Percentiles rank a stretch among this genome's conserved stretches.
phyloP scores from a whole-genome alignment of 2,113 vertebrate genomes.

The Petaurus breviceps region DNA sequence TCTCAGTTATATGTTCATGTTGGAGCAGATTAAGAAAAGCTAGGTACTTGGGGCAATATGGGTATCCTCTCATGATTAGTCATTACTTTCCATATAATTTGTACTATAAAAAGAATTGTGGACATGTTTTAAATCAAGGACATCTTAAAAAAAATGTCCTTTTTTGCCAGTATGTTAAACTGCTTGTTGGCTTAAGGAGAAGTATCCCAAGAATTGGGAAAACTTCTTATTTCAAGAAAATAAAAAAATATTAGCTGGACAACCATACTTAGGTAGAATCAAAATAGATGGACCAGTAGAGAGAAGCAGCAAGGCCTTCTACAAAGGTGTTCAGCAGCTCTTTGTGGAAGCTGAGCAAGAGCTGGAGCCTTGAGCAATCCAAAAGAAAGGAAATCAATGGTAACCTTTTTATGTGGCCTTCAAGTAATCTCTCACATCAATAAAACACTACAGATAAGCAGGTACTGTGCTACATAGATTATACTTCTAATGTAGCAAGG shows the following conservation, averaged over 20 bases:
- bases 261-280: neutral
- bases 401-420: constrained; percentile 12
- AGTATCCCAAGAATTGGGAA: neutral
- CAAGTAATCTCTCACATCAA: constrained; percentile 5
- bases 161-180: neutral
- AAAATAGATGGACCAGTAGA: neutral
- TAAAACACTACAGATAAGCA: constrained; percentile 20
- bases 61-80: neutral
- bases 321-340: constrained; percentile 3
- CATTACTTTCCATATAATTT: neutral
- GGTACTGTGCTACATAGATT: neutral
- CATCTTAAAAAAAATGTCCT: neutral
- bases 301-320: constrained; percentile 11
- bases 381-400: constrained; percentile 29
- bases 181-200: neutral
- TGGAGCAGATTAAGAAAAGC: neutral
- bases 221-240: neutral
- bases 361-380: neutral
- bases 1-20: neutral
- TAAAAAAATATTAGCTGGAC: neutral
- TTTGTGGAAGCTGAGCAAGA: constrained; percentile 16
- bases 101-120: neutral
- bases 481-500: constrained; percentile 16
- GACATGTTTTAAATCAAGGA: neutral
- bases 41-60: neutral